Evolutionary conservation across 1,140 invertebrate species (phyloP).

Genomic region (Rhagoletis pomonella): DNA sequence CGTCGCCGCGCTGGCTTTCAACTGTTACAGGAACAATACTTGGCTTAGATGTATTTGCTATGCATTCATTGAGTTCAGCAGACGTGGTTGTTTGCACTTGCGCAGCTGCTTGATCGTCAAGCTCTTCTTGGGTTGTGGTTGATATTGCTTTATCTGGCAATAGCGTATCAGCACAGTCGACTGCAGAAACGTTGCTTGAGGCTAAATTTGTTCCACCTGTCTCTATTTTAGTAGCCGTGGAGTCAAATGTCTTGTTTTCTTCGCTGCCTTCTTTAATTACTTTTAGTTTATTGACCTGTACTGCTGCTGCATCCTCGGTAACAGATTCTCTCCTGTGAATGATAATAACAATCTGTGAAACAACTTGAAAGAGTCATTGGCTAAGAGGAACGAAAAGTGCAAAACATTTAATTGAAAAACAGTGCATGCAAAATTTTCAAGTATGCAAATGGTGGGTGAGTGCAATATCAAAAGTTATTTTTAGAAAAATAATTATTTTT

Average conservation of each 20-base stretch:
- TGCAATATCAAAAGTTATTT: slow-evolving; percentile 33
- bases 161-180: neutral
- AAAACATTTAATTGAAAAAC: slow-evolving; percentile 6
- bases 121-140: neutral
- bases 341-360: slow-evolving; percentile 12
- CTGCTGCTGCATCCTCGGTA: slow-evolving; percentile 10
- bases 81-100: neutral
- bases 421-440: slow-evolving; percentile 35
- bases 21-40: neutral
- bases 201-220: neutral
- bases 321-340: slow-evolving; percentile 34
- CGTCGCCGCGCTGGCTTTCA: neutral
- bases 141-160: neutral
- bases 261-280: slow-evolving; percentile 7
- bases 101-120: neutral
- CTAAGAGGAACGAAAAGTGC: neutral
- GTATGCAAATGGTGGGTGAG: slow-evolving; percentile 7
- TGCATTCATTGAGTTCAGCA: neutral
- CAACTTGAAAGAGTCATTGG: neutral
- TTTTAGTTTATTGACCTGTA: slow-evolving; percentile 25
- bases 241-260: neutral
- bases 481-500: slow-evolving; percentile 23
- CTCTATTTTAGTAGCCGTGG: neutral
- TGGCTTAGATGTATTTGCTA: neutral
- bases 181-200: neutral